Base-by-base conservation (phyloP, 1,140 invertebrate species). In the Heliconius himera region DNA sequence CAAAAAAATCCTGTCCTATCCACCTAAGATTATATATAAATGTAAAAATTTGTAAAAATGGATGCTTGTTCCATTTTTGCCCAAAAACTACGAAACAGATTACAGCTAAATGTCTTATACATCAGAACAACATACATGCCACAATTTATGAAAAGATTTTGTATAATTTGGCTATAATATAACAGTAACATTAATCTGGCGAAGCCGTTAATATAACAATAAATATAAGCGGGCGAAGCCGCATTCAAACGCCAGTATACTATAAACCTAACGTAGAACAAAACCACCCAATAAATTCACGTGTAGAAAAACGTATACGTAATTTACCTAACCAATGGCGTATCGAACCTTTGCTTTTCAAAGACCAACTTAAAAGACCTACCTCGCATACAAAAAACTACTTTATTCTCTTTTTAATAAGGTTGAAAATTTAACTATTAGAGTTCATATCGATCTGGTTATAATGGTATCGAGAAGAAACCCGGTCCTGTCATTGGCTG, bases 301-400 rank as follows among this genome's bases (percentile, higher is more conserved):
- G 83, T 84, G 78, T 84, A 87, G 79, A 78, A 81, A 94, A 92
- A 91, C 91, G 81, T 77, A 76, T 82, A 66, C 73, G 92, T 90
- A 78, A 91, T 89, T 85, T 78, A 80, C 87, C 89, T 91, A 87
- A 89, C 91, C 91, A 92, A 93, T 93, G 86, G 90, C 82, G 77
- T 81, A 92, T 93, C 89, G 89, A 94, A 93, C 89, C 88, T 91
- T 89, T 85, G 83, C 81, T 84, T 86, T 85, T 79, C 83, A 56
- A 85, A 84, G 78, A 75, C 88, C 90, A 87, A 8, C 71, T 72
- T 74, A 82, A 79, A 79, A 79, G 91, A 89, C 38, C 87, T 75
- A 22, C 82, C 74, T 5, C 71, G 1, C 71, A 22, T 22, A 20
- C 46, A 18, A 51, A 56, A 72, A 70, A 73, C 60, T 73, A 73